Conservation (phyloP, 2,888 invertebrate genomes). For the Megastigmus dorsalis region DNA sequence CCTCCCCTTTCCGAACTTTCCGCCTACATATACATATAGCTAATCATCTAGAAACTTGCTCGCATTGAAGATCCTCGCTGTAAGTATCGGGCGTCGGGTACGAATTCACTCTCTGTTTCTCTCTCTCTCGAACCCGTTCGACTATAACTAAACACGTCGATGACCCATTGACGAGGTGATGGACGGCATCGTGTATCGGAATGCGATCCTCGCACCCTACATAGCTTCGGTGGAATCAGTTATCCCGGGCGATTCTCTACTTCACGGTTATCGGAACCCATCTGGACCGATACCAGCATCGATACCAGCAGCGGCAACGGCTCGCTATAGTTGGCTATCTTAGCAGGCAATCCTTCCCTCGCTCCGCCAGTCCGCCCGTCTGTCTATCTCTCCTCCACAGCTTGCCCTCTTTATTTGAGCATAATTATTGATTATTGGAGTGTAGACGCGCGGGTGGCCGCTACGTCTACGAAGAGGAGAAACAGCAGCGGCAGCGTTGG, state of each 20-base stretch:
- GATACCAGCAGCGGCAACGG: slow-evolving; percentile 57
- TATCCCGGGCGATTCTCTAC: too few species aligned
- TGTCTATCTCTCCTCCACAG: slow-evolving; percentile 52
- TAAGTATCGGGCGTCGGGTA: slow-evolving; percentile 33
- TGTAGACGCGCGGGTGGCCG: slow-evolving; percentile 71
- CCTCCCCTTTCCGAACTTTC: slow-evolving; percentile 27
- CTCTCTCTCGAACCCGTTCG: slow-evolving; percentile 24
- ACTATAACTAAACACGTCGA: not conserved
- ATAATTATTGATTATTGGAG: slow-evolving; percentile 80
- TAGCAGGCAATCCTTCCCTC: slow-evolving; percentile 69
- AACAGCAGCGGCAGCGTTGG: too few species aligned
- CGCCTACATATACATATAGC: slow-evolving; percentile 38
- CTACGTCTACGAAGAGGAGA: slow-evolving; percentile 69
- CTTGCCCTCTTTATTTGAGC: slow-evolving; percentile 78
- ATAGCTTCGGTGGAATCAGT: slow-evolving; percentile 1
- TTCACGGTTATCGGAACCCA: not conserved
- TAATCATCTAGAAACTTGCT: slow-evolving; percentile 32
- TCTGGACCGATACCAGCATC: not conserved
- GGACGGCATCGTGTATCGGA: not conserved
- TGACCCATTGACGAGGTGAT: slow-evolving; percentile 37
- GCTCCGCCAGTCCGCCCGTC: slow-evolving; percentile 63
- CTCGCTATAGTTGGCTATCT: slow-evolving; percentile 68
- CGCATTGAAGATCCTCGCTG: not conserved
- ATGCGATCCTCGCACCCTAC: not conserved
- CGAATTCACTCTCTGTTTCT: too few species aligned